A percentile compares a stretch with the other conserved stretches of the same genome.
phyloP scores from a whole-genome alignment of 2,113 vertebrate species.

The Poeciliopsis occidentalis region DNA sequence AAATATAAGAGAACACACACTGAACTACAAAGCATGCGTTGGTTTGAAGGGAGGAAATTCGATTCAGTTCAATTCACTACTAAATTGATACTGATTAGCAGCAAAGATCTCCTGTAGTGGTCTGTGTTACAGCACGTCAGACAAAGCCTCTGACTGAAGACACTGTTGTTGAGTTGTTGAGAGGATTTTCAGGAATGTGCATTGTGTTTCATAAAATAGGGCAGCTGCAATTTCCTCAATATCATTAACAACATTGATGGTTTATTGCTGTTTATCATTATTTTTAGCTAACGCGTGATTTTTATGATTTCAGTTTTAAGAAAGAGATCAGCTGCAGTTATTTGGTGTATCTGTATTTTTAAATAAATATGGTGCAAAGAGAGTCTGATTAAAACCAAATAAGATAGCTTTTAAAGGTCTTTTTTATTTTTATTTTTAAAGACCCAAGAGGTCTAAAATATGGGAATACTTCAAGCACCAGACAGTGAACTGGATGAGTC shows the following conservation, averaged over 20 bases:
- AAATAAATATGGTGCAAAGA: too few species aligned
- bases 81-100: background rate
- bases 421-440: background rate
- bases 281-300: background rate
- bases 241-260: too few species aligned
- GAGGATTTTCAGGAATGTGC: background rate
- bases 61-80: background rate
- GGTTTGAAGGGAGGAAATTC: background rate
- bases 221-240: background rate
- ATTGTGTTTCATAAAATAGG: background rate
- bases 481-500: background rate
- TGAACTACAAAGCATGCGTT: background rate
- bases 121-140: background rate
- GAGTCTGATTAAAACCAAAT: too few species aligned
- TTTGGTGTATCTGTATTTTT: too few species aligned
- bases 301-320: background rate
- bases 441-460: background rate
- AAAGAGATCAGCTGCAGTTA: too few species aligned
- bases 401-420: too few species aligned
- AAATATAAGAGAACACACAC: background rate
- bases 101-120: too few species aligned
- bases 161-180: background rate
- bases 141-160: background rate
- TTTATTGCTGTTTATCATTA: background rate
- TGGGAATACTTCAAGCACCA: background rate